Evolutionary conservation across 1,140 invertebrate genomes (phyloP), one percentile per base, ranked within the genome.

Genomic region (Myzus persicae): DNA sequence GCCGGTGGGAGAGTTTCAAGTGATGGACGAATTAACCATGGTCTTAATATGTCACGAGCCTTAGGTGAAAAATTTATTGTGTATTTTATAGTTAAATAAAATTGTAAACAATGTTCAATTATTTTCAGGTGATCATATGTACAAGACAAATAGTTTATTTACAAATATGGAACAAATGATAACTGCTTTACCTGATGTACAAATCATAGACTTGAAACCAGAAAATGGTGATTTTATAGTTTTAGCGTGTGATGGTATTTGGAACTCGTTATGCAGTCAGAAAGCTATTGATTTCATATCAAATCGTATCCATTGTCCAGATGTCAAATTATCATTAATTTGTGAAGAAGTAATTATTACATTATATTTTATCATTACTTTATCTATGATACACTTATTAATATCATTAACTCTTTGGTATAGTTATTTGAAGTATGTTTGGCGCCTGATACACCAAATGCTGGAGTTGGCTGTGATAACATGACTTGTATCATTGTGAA

Each of bases 191-290:
- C 99, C 99, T 20, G 99, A 99, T 95, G 96, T 99, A 1, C 97
- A 97, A 95, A 97, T 96, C 51, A 95, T 97, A 24, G 97, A 96
- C 22, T 96, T 99, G 93, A 96, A 97, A 94, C 96, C 96, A 4
- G 95, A 96, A 90, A 96, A 96, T 93, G 99, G 99, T 95, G 97
- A 99, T 94, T 99, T 99, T 95, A 97, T 99, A 96, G 97, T 99
- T 4, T 95, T 99, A 42, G 99, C 99, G n/a, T 99, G 99, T 95
- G 99, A 99, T 96, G 99, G 99, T 40, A 99, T 99, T 95, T 99
- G 99, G 99, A 99, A 99, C 95, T 99, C 97, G 93, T 98, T 99
- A 97, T 97, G 97, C 93, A 99, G 98, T 96, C 98, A 99, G 95
- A 97, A 99, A 95, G 98, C 99, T 9, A 97, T 99, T 42, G 97